Evolutionary conservation across 2,113 vertebrate species (phyloP), one percentile per base, ranked within the genome.

Genomic region (Larimichthys polyactis): DNA sequence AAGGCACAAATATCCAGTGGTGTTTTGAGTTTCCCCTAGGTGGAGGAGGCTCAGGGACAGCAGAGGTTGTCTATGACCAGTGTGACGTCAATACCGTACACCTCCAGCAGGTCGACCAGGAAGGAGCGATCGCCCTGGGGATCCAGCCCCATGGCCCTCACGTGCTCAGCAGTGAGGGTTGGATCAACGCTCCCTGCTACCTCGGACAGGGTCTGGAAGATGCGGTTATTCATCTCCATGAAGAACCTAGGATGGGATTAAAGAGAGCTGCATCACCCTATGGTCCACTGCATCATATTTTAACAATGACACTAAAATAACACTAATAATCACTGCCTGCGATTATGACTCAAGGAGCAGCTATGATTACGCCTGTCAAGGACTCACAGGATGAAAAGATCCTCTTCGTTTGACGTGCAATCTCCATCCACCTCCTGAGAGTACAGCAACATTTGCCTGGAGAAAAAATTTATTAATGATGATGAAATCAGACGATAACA

Each of bases 361-460:
- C 29, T 29, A 4, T 58, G 44, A 81, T 49, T 22, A 24, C 16
- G 55, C 29, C 1, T 36, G 22, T 64, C 51, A 76, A 65, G 43
- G 51, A 98, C 98, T 99, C 90, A 99, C 98, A 99, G 90, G 81
- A 99, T 98, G 66, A 99, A 99, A 64, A 99, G 98, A 85, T 99
- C 98, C 93, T 99, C 98, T 93, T 99, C 98, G 49, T 96, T 99
- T 15, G 97, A 96, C 24, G 90, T 96, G 89, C 96, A 97, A 68
- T 99, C 97, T 66, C 94, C 97, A 32, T 96, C 97, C 73, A 99
- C 96, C 88, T 99, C 98, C 93, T 99, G 98, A 79, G 97, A 96
- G 90, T 99, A 99, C 88, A 98, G 93, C 91, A 99, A 92, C 96
- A 98, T 91, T 94, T 99, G 98, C 92, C 98, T 99, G 90, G 27